Evolutionary conservation across 2,888 invertebrate genomes (phyloP).

Genomic region (Tribolium freemani): DNA sequence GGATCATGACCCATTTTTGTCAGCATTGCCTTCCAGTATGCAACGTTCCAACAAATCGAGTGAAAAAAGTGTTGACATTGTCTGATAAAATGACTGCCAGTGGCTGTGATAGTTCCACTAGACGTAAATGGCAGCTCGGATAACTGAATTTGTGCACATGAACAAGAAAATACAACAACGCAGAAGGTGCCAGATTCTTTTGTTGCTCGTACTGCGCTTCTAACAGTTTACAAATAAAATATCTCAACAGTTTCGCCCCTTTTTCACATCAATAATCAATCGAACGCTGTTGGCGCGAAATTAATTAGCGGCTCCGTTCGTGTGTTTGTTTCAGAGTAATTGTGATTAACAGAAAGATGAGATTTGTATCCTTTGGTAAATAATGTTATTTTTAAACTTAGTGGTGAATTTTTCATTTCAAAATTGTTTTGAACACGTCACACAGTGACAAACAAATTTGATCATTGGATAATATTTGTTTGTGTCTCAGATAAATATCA

Average conservation of each 20-base stretch:
- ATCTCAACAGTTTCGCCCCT: background rate
- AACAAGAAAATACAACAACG: background rate
- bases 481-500: background rate
- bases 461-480: too few relatives aligned
- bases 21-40: background rate
- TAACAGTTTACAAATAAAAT: background rate
- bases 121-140: slow-evolving; percentile 12
- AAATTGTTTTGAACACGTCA: too few relatives aligned
- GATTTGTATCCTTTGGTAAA: background rate
- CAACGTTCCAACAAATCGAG: background rate
- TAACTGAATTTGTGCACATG: slow-evolving; percentile 1
- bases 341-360: background rate
- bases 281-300: background rate
- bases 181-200: slow-evolving; percentile 1
- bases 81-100: slow-evolving; percentile 15
- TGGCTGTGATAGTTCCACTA: slow-evolving; percentile 12
- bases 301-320: background rate
- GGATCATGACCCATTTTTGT: background rate
- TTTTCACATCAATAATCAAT: background rate
- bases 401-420: background rate
- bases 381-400: background rate
- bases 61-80: slow-evolving; percentile 1
- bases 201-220: background rate
- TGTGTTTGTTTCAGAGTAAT: background rate
- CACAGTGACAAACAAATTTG: too few relatives aligned